Conservation (phyloP, 2,113 vertebrate genomes). For the Propithecus coquereli region DNA sequence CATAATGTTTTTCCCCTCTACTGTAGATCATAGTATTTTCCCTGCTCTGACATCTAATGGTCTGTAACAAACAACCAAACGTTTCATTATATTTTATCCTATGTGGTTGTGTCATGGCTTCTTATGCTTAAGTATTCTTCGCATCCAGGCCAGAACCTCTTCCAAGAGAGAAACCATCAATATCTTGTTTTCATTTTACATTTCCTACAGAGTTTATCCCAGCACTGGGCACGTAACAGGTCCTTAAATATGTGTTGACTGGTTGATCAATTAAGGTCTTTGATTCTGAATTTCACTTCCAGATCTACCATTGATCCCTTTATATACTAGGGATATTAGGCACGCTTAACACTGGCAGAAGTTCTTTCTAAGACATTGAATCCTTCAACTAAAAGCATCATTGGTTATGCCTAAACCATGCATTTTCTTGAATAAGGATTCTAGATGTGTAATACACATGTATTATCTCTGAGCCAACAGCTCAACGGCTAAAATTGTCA, state of each 20-base stretch:
- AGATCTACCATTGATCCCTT: background rate
- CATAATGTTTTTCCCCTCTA: background rate
- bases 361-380: background rate
- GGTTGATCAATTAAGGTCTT: background rate
- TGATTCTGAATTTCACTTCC: background rate
- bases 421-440: background rate
- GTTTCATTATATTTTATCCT: background rate
- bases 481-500: background rate
- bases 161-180: background rate
- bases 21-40: background rate
- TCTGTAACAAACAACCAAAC: background rate
- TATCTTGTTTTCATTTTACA: background rate
- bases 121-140: background rate
- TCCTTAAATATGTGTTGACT: background rate
- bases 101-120: background rate
- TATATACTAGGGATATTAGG: background rate
- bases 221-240: background rate
- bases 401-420: background rate
- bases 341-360: background rate
- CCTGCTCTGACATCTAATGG: background rate
- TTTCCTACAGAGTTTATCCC: background rate
- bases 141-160: background rate
- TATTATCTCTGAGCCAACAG: background rate
- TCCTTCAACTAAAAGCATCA: background rate
- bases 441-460: background rate